A percentile compares a stretch with the other conserved stretches of the same genome.
phyloP scores from a whole-genome alignment of 2,888 invertebrate genomes.

The Tenthredo amoena region DNA sequence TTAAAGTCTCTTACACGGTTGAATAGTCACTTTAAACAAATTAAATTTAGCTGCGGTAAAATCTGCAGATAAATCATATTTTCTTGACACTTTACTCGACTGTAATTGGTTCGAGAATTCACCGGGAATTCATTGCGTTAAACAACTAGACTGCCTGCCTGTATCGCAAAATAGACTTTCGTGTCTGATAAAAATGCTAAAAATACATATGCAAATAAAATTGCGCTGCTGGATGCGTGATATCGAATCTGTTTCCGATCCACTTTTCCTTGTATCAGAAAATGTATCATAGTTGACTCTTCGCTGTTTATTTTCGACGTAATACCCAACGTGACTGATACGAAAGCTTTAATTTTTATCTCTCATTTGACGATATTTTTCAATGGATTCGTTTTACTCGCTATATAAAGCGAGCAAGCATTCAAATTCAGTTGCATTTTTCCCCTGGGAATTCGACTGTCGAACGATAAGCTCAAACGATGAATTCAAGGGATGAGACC shows the following conservation, averaged over 20 bases:
- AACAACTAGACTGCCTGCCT: background rate
- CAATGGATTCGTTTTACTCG: too few species aligned
- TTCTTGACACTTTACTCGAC: background rate
- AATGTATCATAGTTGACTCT: background rate
- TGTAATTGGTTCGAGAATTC: background rate
- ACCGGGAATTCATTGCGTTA: background rate
- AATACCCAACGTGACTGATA: background rate
- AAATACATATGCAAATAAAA: background rate
- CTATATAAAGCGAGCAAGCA: background rate
- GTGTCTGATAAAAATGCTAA: background rate
- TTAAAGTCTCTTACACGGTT: conserved; percentile 1
- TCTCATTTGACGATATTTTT: too few species aligned
- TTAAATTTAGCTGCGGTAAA: background rate
- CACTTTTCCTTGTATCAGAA: too few species aligned
- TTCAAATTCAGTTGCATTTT: background rate
- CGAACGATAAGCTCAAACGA: background rate
- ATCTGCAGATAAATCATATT: background rate
- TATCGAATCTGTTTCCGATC: background rate
- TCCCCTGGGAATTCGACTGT: background rate
- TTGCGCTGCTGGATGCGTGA: background rate
- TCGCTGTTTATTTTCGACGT: background rate
- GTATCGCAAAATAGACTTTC: background rate
- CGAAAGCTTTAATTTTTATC: background rate
- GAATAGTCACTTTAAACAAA: background rate
- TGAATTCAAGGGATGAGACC: background rate